Evolutionary conservation across 2,888 invertebrate genomes (phyloP), one percentile per base, ranked within the genome.

Genomic region (Bedellia somnulentella): DNA sequence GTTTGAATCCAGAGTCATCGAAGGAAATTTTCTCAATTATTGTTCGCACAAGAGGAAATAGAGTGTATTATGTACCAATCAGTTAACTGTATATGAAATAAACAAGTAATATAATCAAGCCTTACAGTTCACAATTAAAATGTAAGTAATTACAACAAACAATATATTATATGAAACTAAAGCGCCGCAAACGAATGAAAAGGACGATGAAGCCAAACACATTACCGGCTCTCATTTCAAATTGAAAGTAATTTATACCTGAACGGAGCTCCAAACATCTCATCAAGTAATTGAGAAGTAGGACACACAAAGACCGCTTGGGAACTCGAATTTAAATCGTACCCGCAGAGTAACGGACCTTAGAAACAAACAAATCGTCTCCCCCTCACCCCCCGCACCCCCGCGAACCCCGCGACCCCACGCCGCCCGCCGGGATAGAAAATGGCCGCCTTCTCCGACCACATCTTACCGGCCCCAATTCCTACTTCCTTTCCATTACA

Each of bases 391-490:
- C 21, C 41, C 34, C 37, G 27, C 32, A 44, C 36, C 37, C 37
- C n/a, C n/a, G n/a, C n/a, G n/a, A n/a, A n/a, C 37, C 47, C 42
- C 32, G 33, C 33, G 32, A 30, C 31, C 34, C 35, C 32, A 40
- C 37, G 14, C 15, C 35, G 24, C 35, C 30, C 40, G 31, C 32
- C 32, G 32, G 41, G 41, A 41, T 32, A 39, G 21, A 32, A 33
- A 31, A 59, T 52, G 59, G 57, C 57, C 58, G 59, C 71, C 70
- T 71, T 70, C 62, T 63, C 64, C 64, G 61, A 68, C 68, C 71
- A 57, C 71, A 71, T 73, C 73, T 73, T 73, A 73, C 71, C 66
- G 68, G 66, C 66, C 71, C 71, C 67, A 61, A 71, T 70, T 67
- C 56, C 70, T 61, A 70, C 73, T 75, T 75, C 71, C 73, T 75